Percentiles rank a stretch among this genome's conserved stretches.
Evolutionary conservation across 2,888 invertebrate species (phyloP).

Genomic region (Zygaena filipendulae): DNA sequence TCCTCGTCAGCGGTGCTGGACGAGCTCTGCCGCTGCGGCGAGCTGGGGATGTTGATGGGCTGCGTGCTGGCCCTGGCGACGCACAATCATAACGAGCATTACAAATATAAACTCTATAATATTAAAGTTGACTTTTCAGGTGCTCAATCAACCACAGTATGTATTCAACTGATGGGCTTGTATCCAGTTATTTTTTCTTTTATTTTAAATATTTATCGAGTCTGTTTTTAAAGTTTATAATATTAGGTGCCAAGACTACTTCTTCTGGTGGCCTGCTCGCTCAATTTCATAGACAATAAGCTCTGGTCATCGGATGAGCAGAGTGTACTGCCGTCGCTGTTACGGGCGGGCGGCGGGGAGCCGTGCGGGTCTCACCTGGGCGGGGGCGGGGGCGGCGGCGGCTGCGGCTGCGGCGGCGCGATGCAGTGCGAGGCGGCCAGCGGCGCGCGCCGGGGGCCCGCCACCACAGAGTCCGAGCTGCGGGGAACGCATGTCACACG

Average conservation of each 20-base stretch:
- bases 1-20: conserved; percentile 54
- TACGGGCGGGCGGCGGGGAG: no score
- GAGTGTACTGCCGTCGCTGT: no score
- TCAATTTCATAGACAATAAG: no score
- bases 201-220: no score
- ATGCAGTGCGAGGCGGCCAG: conserved; percentile 26
- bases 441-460: conserved; percentile 23
- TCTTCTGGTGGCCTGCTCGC: no score
- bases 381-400: conserved; percentile 34
- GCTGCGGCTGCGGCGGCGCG: conserved; percentile 20
- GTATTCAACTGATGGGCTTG: no score
- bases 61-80: conserved; percentile 47
- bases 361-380: conserved; percentile 25
- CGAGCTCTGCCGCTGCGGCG: conserved; percentile 56
- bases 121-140: no score
- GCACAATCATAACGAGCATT: background rate
- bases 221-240: no score
- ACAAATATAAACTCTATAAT: background rate
- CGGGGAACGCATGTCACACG: background rate
- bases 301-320: no score
- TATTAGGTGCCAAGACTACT: no score
- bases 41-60: conserved; percentile 74
- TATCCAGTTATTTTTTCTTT: no score
- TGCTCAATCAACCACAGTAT: no score
- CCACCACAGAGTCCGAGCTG: conserved; percentile 50